Evolutionary conservation across 2,888 invertebrate genomes (phyloP), one percentile per base, ranked within the genome.

Genomic region (Erpobdella octoculata): DNA sequence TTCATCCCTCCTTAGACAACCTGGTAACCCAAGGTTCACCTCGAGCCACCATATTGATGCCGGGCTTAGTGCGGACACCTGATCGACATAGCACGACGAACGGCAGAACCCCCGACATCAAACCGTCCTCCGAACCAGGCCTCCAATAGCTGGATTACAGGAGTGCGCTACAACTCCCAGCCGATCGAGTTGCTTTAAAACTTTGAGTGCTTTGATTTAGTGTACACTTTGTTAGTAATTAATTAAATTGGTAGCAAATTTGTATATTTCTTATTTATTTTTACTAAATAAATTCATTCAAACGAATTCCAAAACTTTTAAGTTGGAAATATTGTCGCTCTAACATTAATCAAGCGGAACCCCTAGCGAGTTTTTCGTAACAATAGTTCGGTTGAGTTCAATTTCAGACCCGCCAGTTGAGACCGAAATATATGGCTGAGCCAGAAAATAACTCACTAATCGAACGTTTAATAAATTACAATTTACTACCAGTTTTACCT

Each of bases 71-170:
- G 88, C 88, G 89, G 88, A 89, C 85, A 80, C 83, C 91, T 90
- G 89, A 91, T 93, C 93, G 87, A 90, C 91, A 89, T 88, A 86
- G 86, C 82, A 78, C 82, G 84, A 85, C 86, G 84, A 83, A 84
- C 85, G 84, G 80, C 89, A 90, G 90, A 81, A 85, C 85, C 86
- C 91, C 91, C 89, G 87, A 87, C 89, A 91, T 91, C 92, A 92
- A 90, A 89, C 88, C 91, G 90, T 92, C 90, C 93, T 85, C 89
- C 88, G 87, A 84, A 86, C 87, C 91, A 86, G 89, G 91, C 92
- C 89, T 92, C 92, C 91, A 89, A 89, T 87, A 89, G 91, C 92
- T 90, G 88, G 92, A 92, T 94, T 93, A 94, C 93, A 94, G 92
- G 91, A 91, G 91, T 86, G 83, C 90, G 93, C 93, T 92, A 91